Conservation (phyloP, 2,888 invertebrate genomes). For the Gisinianus flammeolus region DNA sequence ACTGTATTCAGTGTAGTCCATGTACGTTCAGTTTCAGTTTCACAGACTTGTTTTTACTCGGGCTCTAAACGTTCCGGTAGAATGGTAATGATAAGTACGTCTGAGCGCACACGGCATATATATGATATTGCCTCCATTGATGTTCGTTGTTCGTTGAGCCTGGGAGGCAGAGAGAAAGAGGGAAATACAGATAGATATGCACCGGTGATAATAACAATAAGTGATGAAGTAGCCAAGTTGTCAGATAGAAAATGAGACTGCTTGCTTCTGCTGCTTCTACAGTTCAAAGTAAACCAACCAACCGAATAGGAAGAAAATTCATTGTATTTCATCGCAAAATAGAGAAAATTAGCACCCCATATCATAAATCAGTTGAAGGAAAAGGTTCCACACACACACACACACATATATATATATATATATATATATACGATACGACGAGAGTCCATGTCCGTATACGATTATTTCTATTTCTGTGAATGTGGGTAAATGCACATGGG, state of each 20-base stretch:
- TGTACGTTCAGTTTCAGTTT: too few relatives aligned
- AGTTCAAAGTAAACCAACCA: background rate
- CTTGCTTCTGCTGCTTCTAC: too few relatives aligned
- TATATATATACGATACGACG: background rate
- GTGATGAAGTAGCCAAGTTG: background rate
- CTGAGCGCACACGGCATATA: slow-evolving; percentile 9
- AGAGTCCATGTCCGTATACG: background rate
- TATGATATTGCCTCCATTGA: background rate
- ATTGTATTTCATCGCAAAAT: slow-evolving; percentile 38
- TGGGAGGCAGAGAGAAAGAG: background rate
- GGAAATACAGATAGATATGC: background rate
- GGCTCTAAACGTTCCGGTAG: slow-evolving; percentile 2
- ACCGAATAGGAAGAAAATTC: slow-evolving; percentile 30
- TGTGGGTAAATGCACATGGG: background rate
- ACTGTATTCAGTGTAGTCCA: too few relatives aligned
- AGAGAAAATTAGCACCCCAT: slow-evolving; percentile 41
- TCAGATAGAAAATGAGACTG: too few relatives aligned
- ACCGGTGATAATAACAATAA: too few relatives aligned
- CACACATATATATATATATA: background rate
- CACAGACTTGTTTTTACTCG: too few relatives aligned
- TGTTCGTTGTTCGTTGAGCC: background rate
- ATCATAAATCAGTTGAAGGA: slow-evolving; percentile 29
- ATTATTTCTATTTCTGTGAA: background rate
- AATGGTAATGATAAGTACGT: slow-evolving; percentile 16
- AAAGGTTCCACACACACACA: slow-evolving; percentile 26